Percentiles rank a stretch among this genome's conserved stretches.
phyloP scores from a whole-genome alignment of 2,888 invertebrate genomes.

The Isoperla grammatica region DNA sequence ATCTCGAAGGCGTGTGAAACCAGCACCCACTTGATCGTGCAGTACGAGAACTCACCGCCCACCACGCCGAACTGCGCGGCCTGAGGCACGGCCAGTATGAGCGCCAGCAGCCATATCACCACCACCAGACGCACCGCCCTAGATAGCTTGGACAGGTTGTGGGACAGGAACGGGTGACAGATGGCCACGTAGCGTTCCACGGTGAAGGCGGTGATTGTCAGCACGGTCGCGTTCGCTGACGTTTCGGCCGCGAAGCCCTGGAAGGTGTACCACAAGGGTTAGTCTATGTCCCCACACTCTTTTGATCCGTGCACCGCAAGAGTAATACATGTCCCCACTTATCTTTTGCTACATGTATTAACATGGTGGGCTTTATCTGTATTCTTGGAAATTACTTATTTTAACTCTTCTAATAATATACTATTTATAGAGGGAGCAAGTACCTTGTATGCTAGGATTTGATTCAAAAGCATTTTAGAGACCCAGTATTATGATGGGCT shows the following conservation, averaged over 20 bases:
- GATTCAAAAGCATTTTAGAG: too few relatives aligned
- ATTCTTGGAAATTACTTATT: too few relatives aligned
- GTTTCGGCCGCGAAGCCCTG: conserved; percentile 61
- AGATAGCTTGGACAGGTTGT: conserved; percentile 76
- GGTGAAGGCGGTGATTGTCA: conserved; percentile 58
- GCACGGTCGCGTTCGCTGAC: conserved; percentile 47
- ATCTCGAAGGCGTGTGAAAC: conserved; percentile 51
- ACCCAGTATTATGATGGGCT: too few relatives aligned
- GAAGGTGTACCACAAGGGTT: conserved; percentile 44
- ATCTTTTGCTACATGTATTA: too few relatives aligned
- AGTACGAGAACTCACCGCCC: conserved; percentile 38
- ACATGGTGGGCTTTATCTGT: too few relatives aligned
- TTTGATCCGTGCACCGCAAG: too few relatives aligned
- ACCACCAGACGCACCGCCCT: conserved; percentile 69
- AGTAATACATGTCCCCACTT: too few relatives aligned
- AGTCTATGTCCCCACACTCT: too few relatives aligned
- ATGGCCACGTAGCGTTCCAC: conserved; percentile 53
- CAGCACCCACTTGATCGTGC: conserved; percentile 46
- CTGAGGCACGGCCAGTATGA: conserved; percentile 69
- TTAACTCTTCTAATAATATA: too few relatives aligned
- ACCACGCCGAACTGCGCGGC: conserved; percentile 74
- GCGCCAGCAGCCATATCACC: conserved; percentile 70
- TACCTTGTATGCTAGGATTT: too few relatives aligned
- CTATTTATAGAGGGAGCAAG: too few relatives aligned
- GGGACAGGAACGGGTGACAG: conserved; percentile 68